phyloP scores from a whole-genome alignment of 2,113 vertebrate genomes.

The Edolisoma coerulescens region DNA sequence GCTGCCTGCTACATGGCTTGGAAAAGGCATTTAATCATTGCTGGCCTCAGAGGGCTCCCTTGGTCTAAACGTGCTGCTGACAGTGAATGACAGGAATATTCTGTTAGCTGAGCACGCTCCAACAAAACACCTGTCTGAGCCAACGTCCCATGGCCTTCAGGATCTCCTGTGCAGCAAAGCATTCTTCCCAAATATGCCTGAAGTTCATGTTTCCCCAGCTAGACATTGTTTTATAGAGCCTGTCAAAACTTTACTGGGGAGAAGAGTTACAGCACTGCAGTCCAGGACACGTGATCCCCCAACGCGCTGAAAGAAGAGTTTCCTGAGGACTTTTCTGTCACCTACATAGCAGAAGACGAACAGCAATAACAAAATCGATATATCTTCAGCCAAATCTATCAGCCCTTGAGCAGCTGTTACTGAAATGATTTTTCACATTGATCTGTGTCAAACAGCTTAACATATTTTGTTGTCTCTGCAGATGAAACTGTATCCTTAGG shows the following conservation, averaged over 20 bases:
- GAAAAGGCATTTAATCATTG: not conserved
- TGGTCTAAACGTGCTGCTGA: not conserved
- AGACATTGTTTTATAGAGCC: not conserved
- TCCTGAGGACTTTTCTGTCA: not conserved
- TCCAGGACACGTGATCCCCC: not conserved
- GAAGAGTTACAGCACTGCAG: not conserved
- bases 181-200: not conserved
- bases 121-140: not conserved
- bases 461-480: not conserved
- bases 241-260: not conserved
- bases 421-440: not conserved
- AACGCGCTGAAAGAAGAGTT: not conserved
- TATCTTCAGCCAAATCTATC: not conserved
- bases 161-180: fast-evolving
- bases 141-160: not conserved
- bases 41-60: not conserved
- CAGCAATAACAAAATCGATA: not conserved
- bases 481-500: not conserved
- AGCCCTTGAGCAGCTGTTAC: not conserved
- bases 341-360: not conserved
- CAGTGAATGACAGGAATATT: not conserved
- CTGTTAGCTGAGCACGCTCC: not conserved
- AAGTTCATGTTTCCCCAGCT: not conserved
- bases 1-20: fast-evolving
- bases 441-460: not conserved